Base-by-base conservation (phyloP, 2,888 invertebrate genomes). In the Odontocerum albicorne region DNA sequence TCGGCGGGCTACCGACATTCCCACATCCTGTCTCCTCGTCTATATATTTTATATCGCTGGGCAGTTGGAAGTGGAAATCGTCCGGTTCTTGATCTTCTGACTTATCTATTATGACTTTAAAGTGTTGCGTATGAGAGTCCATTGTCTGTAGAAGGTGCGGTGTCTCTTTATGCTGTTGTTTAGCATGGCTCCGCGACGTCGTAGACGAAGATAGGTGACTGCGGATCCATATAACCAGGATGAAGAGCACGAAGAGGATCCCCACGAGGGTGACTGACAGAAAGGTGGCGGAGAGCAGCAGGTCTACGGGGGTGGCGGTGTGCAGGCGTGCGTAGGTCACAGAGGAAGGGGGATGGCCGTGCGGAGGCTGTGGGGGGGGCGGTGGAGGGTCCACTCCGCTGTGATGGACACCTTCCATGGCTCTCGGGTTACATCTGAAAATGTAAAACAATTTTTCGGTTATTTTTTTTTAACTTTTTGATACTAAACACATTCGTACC, bases 211-310 rank as follows among this genome's bases (percentile, higher is more conserved):
- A 42, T 17, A 57, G 46, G 33, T 61, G 54, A 19, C 50, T 58
- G 21, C 59, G 57, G 45, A 63, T 45, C 62, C 64, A 63, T 22
- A 62, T 57, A n/a, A 63, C 40, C 22, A 64, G 54, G 15, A 63
- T 53, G 31, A 61, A 36, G 15, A 61, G 59, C 12, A 64, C 59
- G 20, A 63, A 57, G 1, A 63, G 21, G 2, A 61, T 52, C 43
- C 59, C 63, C 19, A 62, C 35, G 17, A 54, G 36, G 6, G 63
- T 59, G 38, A 62, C 54, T 8, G 57, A 61, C n/a, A 63, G 53
- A 15, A 64, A 53, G 22, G 63, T 57, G 22, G 62, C 47, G 8
- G 64, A 61, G n/a, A 64, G 32, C 6, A 60, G 57, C 17, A 61
- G 38, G 22, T 63, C 50, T 7, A 43, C 19, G 22, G 19, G 31